phyloP scores from a whole-genome alignment of 2,113 vertebrate genomes.

The Salvator merianae region DNA sequence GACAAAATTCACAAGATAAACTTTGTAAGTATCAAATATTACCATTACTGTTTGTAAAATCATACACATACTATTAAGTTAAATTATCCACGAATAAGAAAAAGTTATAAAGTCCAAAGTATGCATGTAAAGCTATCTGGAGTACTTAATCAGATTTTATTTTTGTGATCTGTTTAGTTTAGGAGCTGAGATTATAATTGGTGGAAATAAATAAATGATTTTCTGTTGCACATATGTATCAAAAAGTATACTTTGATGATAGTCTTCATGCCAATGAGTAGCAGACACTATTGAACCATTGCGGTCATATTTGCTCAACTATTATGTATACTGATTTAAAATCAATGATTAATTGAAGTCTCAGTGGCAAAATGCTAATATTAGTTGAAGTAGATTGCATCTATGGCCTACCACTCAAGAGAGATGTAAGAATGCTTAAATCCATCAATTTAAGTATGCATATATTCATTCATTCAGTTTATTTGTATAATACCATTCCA shows the following conservation, averaged over 20 bases:
- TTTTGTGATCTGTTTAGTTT: not conserved
- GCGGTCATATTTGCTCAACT: not conserved
- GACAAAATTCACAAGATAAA: constrained; percentile 83
- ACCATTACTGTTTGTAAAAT: not conserved
- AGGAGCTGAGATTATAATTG: not conserved
- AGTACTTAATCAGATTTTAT: not conserved
- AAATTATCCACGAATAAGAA: not conserved
- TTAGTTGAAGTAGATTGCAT: not conserved
- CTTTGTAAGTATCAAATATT: constrained; percentile 72
- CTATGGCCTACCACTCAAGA: not conserved
- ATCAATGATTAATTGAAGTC: not conserved
- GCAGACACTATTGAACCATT: not conserved
- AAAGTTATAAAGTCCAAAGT: not conserved
- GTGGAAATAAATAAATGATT: not conserved
- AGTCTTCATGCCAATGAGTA: not conserved
- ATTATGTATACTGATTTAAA: too few relatives aligned
- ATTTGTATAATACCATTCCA: too few relatives aligned
- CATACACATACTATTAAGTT: not conserved
- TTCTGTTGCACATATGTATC: not conserved
- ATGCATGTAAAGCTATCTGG: not conserved
- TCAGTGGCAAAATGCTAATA: not conserved
- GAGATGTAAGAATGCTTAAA: not conserved
- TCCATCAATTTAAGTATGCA: not conserved
- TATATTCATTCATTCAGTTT: too few relatives aligned
- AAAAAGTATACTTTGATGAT: not conserved